Base-by-base conservation (phyloP, 2,113 vertebrate species). In the Sterrhoptilus dennistouni region DNA sequence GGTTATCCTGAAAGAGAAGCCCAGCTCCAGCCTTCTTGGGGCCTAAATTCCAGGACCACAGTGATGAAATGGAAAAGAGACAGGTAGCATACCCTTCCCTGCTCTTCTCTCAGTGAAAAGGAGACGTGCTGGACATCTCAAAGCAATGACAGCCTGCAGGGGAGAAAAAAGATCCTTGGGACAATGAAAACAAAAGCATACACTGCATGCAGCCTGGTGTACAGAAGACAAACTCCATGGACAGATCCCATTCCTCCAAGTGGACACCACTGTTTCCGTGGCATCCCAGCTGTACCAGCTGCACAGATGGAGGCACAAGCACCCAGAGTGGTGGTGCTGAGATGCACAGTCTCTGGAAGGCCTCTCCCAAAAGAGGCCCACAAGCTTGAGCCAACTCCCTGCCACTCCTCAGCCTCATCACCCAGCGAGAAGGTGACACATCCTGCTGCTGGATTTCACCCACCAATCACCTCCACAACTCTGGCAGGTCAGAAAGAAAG, bases 201-300 rank as follows among this genome's bases (percentile, higher is more conserved):
- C 4, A 6, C 27, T 40, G 50, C 33, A 38, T 4, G 12, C 31
- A 17, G 27, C 74, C 40, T 35, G 8, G 16, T 8, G 10, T 38
- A 19, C 11, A 72, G 20, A 45, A 47, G 45, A 78, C 35, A 57
- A 1, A 5, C 35, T 61, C 28, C 38, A 19, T 2, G 25, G 35
- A 47, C 45, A 57, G 24, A 74, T 29, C 16, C 31, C 42, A 57
- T 5, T 31, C 64, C 36, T 57, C n/a, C 65, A 52, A 0, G 0
- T 5, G 50, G 50, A 65, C n/a, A 44, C 31, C 45, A 44, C 12
- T 71, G n/a, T 38, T 71, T 65, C 81, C 14, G 8, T 7, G 4
- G 16, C 0, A 0, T 15, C 21, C 29, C 53, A 33, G 49, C 12
- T 33, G 31, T 74, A n/a, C 40, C 2, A 4, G 5, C 0, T 22